Conservation (phyloP, 2,797 vertebrate species). For the Babyrousa celebensis region DNA sequence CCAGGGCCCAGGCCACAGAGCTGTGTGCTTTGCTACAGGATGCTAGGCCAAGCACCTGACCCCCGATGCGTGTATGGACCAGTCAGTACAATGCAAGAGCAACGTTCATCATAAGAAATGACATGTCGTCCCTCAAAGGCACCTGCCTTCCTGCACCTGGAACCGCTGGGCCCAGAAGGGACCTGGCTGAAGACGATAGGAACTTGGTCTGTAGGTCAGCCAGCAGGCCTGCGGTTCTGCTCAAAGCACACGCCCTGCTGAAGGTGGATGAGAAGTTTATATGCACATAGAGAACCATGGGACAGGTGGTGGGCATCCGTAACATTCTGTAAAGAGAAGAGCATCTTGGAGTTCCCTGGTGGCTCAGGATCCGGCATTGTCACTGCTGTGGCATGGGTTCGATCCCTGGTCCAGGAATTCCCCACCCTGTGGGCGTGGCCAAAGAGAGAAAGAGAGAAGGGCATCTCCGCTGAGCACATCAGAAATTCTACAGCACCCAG, state of each 20-base stretch:
- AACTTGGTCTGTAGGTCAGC: not conserved
- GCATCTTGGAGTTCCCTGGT: no score
- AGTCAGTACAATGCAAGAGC: fast-evolving
- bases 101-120: fast-evolving
- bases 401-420: no score
- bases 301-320: fast-evolving
- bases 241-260: not conserved
- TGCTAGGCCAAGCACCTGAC: fast-evolving
- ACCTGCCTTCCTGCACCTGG: not conserved
- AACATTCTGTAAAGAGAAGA: not conserved
- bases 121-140: not conserved
- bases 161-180: not conserved
- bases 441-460: no score
- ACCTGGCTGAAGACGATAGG: not conserved
- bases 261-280: fast-evolving
- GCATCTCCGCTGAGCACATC: not conserved
- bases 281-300: fast-evolving
- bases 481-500: not conserved
- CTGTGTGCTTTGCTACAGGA: not conserved
- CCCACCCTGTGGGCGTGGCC: no score
- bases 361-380: no score
- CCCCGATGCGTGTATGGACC: fast-evolving
- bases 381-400: no score
- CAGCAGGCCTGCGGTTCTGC: not conserved
- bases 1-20: not conserved